A percentile compares a stretch with the other conserved stretches of the same genome.
Conservation (phyloP, 2,113 vertebrate genomes). For the Chloropsis hardwickii region DNA sequence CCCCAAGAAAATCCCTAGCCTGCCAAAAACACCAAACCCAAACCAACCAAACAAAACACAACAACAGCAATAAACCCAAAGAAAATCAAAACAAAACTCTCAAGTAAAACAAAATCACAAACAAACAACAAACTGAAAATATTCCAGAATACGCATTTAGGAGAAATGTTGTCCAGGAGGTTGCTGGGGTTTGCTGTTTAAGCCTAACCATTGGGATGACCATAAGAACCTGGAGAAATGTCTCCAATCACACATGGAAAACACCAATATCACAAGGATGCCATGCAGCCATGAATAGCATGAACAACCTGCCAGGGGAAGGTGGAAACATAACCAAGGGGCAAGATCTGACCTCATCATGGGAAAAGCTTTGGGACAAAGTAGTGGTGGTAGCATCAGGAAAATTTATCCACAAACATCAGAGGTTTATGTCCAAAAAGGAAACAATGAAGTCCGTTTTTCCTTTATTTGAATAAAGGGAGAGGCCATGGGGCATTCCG, state of each 20-base stretch:
- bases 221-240: accelerated
- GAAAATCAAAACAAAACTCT: background rate
- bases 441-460: no score
- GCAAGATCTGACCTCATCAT: background rate
- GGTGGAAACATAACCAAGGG: background rate
- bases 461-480: no score
- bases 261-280: accelerated
- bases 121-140: background rate
- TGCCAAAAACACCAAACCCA: background rate
- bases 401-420: no score
- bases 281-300: accelerated
- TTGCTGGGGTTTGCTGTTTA: background rate
- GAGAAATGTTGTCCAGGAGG: background rate
- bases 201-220: accelerated
- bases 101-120: background rate
- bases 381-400: no score
- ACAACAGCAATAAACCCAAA: no score
- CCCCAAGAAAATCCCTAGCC: no score
- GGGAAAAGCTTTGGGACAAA: background rate
- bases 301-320: background rate
- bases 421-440: no score
- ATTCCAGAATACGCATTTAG: background rate
- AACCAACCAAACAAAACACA: background rate
- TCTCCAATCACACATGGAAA: accelerated
- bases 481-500: no score